phyloP scores from a whole-genome alignment of 2,113 vertebrate species.

The Leptobrachium leishanense region DNA sequence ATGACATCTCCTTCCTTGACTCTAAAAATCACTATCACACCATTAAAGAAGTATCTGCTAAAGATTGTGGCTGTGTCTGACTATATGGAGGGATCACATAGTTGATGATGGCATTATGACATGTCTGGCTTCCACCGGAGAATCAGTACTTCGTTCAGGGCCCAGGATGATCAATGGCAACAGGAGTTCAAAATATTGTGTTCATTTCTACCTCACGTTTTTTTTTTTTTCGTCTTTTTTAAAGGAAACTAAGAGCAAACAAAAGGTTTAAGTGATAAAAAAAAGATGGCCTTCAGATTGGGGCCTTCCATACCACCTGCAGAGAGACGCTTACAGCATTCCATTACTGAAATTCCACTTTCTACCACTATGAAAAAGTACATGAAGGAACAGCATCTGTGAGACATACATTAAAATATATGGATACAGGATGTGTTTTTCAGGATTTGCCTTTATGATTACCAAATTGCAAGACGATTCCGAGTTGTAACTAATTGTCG shows the following conservation, averaged over 20 bases:
- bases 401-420: not conserved
- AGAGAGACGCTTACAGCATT: not conserved
- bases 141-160: not conserved
- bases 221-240: not conserved
- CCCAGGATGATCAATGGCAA: not conserved
- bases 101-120: not conserved
- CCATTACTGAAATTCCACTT: not conserved
- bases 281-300: constrained; percentile 1
- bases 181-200: constrained; percentile 4
- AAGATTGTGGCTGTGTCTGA: constrained; percentile 92
- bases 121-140: not conserved
- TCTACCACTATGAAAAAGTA: constrained; percentile 1
- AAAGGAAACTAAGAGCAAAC: constrained; percentile 6
- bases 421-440: not conserved
- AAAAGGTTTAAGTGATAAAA: not conserved
- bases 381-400: not conserved
- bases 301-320: not conserved
- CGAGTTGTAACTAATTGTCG: not conserved
- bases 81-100: not conserved
- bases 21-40: constrained; percentile 81
- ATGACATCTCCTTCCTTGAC: constrained; percentile 86
- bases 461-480: not conserved
- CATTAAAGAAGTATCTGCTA: constrained; percentile 86
- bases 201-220: constrained; percentile 43
- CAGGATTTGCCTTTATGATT: too few relatives aligned